phyloP scores from a whole-genome alignment of 2,113 vertebrate species.

The Rhombomys opimus region DNA sequence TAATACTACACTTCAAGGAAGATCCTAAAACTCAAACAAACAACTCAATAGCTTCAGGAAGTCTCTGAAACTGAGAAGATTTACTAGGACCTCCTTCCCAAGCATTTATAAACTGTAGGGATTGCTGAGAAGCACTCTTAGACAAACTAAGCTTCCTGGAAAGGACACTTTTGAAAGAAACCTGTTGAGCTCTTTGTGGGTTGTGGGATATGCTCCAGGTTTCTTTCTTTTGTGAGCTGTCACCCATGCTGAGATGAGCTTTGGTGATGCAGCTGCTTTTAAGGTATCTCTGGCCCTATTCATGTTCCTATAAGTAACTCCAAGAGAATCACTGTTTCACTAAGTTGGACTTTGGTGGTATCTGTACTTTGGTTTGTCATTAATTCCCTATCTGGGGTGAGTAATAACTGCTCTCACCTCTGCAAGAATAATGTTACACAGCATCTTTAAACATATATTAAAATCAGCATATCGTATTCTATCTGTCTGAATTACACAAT shows the following conservation, averaged over 20 bases:
- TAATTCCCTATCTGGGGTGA: background rate
- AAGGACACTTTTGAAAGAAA: background rate
- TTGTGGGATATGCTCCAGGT: too few species aligned
- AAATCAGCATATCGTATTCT: background rate
- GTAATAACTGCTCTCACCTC: background rate
- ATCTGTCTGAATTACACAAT: background rate
- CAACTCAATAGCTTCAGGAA: background rate
- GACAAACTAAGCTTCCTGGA: background rate
- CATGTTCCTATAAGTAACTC: background rate
- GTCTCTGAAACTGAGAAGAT: background rate
- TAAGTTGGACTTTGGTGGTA: background rate
- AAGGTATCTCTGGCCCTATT: background rate
- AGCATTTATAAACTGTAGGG: background rate
- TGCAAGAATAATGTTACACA: background rate
- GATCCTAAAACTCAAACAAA: background rate
- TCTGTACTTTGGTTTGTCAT: background rate
- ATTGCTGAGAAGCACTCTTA: background rate
- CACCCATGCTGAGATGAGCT: background rate
- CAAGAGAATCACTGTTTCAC: background rate
- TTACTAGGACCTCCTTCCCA: background rate
- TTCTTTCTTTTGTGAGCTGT: background rate
- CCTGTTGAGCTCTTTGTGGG: background rate
- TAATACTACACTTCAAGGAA: background rate
- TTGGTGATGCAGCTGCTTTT: background rate
- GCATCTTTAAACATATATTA: background rate